Base-by-base conservation (phyloP, 2,797 vertebrate genomes). In the Agapornis canus region DNA sequence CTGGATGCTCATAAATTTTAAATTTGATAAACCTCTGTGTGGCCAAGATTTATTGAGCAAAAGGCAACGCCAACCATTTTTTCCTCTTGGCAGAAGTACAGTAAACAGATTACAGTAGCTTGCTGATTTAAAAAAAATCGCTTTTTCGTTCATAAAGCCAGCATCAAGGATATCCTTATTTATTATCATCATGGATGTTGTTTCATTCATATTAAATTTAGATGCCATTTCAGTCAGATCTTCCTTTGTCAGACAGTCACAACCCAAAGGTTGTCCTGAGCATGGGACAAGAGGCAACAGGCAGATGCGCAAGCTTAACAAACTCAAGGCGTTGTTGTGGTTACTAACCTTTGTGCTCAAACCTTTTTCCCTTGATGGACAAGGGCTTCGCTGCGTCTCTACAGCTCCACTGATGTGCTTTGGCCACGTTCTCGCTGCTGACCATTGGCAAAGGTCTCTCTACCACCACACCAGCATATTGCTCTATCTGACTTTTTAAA, bases 311-410 rank as follows among this genome's bases (percentile, higher is more conserved):
- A 32, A 22, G 52, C 37, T 11, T 40, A 25, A 8, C 0, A 2
- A 22, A 19, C 20, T 49, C 26, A 10, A 47, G 12, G 31, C 0
- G 0, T 1, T 39, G 35, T 5, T 57, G 49, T 31, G 43, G 25
- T 47, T 75, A 37, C 59, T 94, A 18, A 26, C 43, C 17, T 18
- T 25, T 29, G 56, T 21, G 27, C 31, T 75, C 48, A 13, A 13
- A 5, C 2, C 51, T 37, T 57, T 77, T 77, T 39, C 35, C 76
- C 2, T 0, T 0, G 1, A 4, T 1, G 4, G 31, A 5, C 1
- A 0, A n/a, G 31, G 57, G 40, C 20, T 31, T 43, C 13, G 1
- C 4, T 59, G 3, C 5, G 8, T 20, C 59, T 26, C 65, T 59
- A 2, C 56, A 64, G 49, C 39, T 69, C 29, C 4, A 2, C 59